Evolutionary conservation across 2,113 vertebrate genomes (phyloP).

Genomic region (Callorhinus ursinus): DNA sequence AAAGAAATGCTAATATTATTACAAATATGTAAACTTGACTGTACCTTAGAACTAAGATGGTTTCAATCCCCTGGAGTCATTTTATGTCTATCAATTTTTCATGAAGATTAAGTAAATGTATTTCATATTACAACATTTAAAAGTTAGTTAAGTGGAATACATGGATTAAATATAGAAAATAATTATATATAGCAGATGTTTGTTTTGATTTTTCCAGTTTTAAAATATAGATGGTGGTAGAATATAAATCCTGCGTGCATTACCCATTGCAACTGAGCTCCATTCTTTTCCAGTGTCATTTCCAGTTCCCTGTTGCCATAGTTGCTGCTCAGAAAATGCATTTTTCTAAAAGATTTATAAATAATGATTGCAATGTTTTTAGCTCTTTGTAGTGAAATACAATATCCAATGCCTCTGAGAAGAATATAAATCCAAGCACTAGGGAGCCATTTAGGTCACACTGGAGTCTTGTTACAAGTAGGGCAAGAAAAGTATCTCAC

Average conservation of each 20-base stretch:
- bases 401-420: conserved; percentile 72
- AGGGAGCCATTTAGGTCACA: conserved; percentile 70
- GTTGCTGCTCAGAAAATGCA: conserved; percentile 82
- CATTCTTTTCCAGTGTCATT: conserved; percentile 66
- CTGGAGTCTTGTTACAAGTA: conserved; percentile 66
- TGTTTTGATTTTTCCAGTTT: conserved; percentile 56
- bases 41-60: neutral
- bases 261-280: conserved; percentile 61
- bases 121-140: neutral
- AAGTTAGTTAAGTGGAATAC: neutral
- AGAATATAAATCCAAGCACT: conserved; percentile 78
- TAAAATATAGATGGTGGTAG: conserved; percentile 49
- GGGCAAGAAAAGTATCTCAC: conserved; percentile 59
- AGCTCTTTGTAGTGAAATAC: conserved; percentile 80
- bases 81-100: neutral
- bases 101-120: neutral
- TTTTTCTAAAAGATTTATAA: conserved; percentile 84
- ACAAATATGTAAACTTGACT: neutral
- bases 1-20: neutral
- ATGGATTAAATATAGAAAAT: neutral
- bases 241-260: conserved; percentile 39
- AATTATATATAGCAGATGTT: neutral
- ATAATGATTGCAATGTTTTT: conserved; percentile 78
- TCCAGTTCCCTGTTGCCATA: conserved; percentile 81
- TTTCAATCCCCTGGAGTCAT: neutral